Evolutionary conservation across 2,888 invertebrate genomes (phyloP), one percentile per base, ranked within the genome.

Genomic region (Cephonodes hylas): DNA sequence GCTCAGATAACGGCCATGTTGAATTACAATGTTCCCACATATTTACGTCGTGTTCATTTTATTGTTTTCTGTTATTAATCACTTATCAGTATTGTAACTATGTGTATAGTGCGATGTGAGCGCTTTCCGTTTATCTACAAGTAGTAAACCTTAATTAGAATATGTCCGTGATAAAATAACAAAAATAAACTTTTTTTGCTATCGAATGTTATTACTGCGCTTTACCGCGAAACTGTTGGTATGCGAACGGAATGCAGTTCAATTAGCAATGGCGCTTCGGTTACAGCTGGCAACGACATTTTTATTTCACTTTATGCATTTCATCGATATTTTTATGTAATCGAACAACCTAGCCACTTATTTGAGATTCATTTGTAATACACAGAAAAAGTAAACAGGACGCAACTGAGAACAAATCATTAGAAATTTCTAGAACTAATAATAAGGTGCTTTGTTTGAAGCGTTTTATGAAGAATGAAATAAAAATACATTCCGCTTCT

Each of bases 1-100:
- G 90, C 80, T 86, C 81, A 76, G 84, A 85, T 83, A 79, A 70
- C 73, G 70, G 75, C 75, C 73, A 77, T 76, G 64, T 75, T 76
- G 72, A 68, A 72, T 74, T 72, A 72, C 70, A 72, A 64, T 63
- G 70, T 75, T 71, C 76, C 69, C 88, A 88, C 83, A 81, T 87
- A 84, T 83, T 79, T 81, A 81, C 81, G 75, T 73, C 87, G 89
- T 88, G 88, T 76, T 73, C 74, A 74, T 78, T 81, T 81, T 77
- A 81, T 82, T 81, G 77, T 79, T 75, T 73, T 72, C 69, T 69
- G 64, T 60, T 72, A 65, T 81, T 84, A 53, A 83, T 80, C 75
- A 58, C 58, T 58, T 66, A 56, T 61, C 57, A 59, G 42, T 71
- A 64, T 69, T 80, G 84, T 85, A 77, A 76, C 83, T 80, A 83